Evolutionary conservation across 2,888 invertebrate species (phyloP).

Genomic region (Fabriciana adippe): DNA sequence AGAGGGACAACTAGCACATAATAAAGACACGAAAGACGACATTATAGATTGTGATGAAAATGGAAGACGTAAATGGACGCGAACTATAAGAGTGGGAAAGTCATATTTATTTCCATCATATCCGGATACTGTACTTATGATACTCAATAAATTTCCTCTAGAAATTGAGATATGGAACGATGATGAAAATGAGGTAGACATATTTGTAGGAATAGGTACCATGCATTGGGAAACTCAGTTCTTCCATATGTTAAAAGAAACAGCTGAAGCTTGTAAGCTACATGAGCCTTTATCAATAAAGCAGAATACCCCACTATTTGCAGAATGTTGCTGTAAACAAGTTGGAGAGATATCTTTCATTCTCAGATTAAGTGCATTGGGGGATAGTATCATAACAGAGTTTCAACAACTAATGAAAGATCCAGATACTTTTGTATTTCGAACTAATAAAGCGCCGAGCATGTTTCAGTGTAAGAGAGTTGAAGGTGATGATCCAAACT

Average conservation of each 20-base stretch:
- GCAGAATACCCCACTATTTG: slow-evolving; percentile 53
- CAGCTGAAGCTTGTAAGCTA: slow-evolving; percentile 57
- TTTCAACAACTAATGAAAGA: slow-evolving; percentile 70
- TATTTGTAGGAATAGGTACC: slow-evolving; percentile 68
- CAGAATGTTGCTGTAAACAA: slow-evolving; percentile 64
- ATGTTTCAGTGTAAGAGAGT: slow-evolving; percentile 70
- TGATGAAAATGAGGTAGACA: slow-evolving; percentile 61
- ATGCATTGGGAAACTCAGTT: slow-evolving; percentile 77
- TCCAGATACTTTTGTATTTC: slow-evolving; percentile 69
- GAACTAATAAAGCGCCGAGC: slow-evolving; percentile 71
- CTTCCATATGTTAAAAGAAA: slow-evolving; percentile 72
- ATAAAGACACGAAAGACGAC: slow-evolving; percentile 57
- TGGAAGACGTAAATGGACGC: slow-evolving; percentile 63
- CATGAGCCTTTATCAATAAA: slow-evolving; percentile 65
- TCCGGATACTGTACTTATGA: slow-evolving; percentile 69
- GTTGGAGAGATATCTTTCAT: slow-evolving; percentile 73
- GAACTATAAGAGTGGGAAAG: slow-evolving; percentile 76
- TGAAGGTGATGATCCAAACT: slow-evolving; percentile 72
- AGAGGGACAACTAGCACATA: slow-evolving; percentile 67
- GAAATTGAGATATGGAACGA: slow-evolving; percentile 77
- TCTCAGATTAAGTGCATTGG: slow-evolving; percentile 76
- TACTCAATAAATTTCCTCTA: slow-evolving; percentile 73
- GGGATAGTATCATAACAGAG: slow-evolving; percentile 72
- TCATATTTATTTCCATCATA: slow-evolving; percentile 79
- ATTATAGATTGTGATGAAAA: slow-evolving; percentile 58